A percentile compares a stretch with the other conserved stretches of the same genome.
Evolutionary conservation across 1,140 invertebrate genomes (phyloP).

Genomic region (Drosophila triauraria): DNA sequence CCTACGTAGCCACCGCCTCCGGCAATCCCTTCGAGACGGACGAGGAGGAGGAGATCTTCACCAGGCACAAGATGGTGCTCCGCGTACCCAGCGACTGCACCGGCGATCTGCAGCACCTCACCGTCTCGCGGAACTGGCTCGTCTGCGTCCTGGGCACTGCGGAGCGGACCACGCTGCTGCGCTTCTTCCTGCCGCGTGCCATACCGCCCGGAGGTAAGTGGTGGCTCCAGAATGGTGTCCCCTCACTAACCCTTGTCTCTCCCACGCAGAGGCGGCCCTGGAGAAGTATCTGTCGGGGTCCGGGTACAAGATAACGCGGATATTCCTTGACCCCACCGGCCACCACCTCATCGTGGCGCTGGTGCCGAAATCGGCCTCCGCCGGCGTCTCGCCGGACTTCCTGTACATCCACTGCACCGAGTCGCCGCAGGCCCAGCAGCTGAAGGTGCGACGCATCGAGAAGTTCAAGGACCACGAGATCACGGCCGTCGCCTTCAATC

Average conservation of each 20-base stretch:
- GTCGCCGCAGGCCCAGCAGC: constrained; percentile 71
- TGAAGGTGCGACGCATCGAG: constrained; percentile 88
- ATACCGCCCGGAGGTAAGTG: constrained; percentile 90
- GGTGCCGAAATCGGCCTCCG: constrained; percentile 86
- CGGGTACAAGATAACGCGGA: constrained; percentile 88
- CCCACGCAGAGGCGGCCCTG: constrained; percentile 87
- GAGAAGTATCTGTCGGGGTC: constrained; percentile 86
- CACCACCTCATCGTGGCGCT: constrained; percentile 93
- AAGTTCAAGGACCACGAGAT: constrained; percentile 93
- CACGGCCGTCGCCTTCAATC: constrained; percentile 96
- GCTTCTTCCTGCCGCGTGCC: constrained; percentile 93
- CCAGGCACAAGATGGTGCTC: constrained; percentile 91
- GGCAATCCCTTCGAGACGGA: constrained; percentile 84
- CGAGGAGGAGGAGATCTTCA: constrained; percentile 90
- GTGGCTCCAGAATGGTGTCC: background rate
- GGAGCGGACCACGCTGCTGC: constrained; percentile 90
- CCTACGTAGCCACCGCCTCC: constrained; percentile 50
- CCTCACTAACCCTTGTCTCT: background rate
- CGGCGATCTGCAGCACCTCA: constrained; percentile 90
- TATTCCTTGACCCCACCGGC: constrained; percentile 95
- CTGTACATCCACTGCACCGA: constrained; percentile 91
- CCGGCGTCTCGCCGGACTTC: constrained; percentile 89
- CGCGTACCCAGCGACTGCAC: constrained; percentile 88
- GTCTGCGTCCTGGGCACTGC: constrained; percentile 94
- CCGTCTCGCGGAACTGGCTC: constrained; percentile 92